Evolutionary conservation across 1,140 invertebrate species (phyloP), one percentile per base, ranked within the genome.

Genomic region (Elysia chlorotica): DNA sequence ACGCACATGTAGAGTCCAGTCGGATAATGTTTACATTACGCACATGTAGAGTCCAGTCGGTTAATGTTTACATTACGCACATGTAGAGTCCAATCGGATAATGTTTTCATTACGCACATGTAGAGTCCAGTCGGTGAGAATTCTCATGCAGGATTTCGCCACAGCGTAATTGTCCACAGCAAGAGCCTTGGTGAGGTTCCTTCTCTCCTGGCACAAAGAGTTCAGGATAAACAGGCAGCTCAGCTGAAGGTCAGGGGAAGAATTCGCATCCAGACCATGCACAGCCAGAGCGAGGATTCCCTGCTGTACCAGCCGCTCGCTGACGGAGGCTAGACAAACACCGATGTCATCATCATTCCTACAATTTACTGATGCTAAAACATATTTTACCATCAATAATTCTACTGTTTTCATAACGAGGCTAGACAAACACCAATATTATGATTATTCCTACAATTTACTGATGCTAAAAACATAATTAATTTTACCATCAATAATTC

Each of bases 221-320:
- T 53, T 67, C 33, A 67, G 25, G 17, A 54, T 53, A 25, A 67
- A 53, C 41, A 67, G 2, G 25, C 65, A 67, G 25, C 36, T 67
- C 38, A 67, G 41, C n/a, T 25, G 37, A 2, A 67, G 28, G 37
- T n/a, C 2, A 19, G 33, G 21, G 6, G 14, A n/a, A 35, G 4
- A n/a, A 3, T 14, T 6, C 21, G 14, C 1, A 28, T n/a, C 25
- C 31, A 67, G 33, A 5, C 54, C 38, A 35, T 48, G 36, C 21
- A 67, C 65, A 53, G 65, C 65, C n/a, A 67, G 23, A 2, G 65
- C 38, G 19, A 67, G n/a, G n/a, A 67, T 17, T 30, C 65, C 65
- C 54, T 25, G 10, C 37, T 67, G 14, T 53, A 67, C 33, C 41
- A 67, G 25, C 37, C 31, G 31, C 2, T 2, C 3, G 19, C 54